Conservation (phyloP, 2,888 invertebrate genomes). For the Capitulum mitella region DNA sequence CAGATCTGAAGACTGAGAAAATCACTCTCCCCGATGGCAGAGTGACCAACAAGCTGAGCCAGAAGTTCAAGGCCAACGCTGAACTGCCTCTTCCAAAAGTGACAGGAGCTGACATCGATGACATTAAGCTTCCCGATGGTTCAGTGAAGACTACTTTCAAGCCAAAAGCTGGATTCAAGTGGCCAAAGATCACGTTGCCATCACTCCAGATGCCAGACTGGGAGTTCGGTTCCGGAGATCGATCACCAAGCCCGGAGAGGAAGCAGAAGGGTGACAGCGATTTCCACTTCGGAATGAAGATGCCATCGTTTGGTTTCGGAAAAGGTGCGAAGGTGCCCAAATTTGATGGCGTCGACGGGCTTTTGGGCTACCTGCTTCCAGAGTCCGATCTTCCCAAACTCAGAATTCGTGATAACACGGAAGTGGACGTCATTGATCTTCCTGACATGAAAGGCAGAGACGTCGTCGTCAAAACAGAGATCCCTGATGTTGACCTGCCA, state of each 20-base stretch:
- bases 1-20: neutral
- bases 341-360: neutral
- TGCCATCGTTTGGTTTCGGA: neutral
- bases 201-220: constrained; percentile 4
- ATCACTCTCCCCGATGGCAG: neutral
- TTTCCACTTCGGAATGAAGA: no score
- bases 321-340: neutral
- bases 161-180: neutral
- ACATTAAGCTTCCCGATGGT: neutral
- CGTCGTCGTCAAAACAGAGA: neutral
- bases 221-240: neutral
- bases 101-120: neutral
- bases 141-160: neutral
- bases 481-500: neutral
- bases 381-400: neutral
- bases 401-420: neutral
- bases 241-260: neutral
- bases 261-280: neutral
- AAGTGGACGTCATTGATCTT: neutral
- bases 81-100: neutral
- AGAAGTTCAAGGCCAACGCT: neutral
- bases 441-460: neutral
- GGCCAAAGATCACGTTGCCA: neutral
- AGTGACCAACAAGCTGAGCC: neutral
- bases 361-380: neutral